These are phyloP conservation scores for Drosophila trapezifrons DNA, from an alignment of 1,140 invertebrate genomes.

Conservation along the genomic window DNA sequence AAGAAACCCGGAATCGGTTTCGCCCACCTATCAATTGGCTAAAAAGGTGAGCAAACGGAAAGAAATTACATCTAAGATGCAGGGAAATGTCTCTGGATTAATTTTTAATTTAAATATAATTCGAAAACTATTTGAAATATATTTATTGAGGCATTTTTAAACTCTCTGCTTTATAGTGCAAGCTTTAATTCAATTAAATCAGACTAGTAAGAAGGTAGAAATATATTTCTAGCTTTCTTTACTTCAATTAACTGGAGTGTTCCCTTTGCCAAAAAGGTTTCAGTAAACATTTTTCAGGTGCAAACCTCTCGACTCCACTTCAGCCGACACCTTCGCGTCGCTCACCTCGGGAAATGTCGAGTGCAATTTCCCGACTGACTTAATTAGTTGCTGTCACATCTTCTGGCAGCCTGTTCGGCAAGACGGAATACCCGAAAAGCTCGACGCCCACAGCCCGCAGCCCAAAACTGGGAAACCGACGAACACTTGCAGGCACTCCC, in stretches of 20 bases:
- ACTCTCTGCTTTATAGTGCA: no score
- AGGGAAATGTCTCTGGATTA: not conserved
- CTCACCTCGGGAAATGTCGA: conserved; percentile 35
- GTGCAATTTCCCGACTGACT: conserved; percentile 50
- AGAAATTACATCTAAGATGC: not conserved
- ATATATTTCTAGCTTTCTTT: not conserved
- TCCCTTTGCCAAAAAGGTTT: not conserved
- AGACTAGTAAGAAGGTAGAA: no score
- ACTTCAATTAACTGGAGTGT: conserved; percentile 4
- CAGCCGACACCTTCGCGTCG: conserved; percentile 18
- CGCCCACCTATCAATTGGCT: conserved; percentile 14
- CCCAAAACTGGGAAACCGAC: conserved; percentile 18
- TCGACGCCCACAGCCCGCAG: conserved; percentile 5
- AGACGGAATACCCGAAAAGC: conserved; percentile 26
- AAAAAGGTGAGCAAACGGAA: not conserved
- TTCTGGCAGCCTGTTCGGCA: conserved; percentile 36
- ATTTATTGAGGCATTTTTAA: no score
- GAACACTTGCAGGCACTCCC: conserved; percentile 43
- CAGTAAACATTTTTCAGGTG: conserved; percentile 3
- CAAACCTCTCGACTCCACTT: conserved; percentile 24
- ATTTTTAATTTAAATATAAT: not conserved
- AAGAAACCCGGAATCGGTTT: conserved; percentile 16
- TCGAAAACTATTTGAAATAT: not conserved
- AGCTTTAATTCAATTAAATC: not conserved
- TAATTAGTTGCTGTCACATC: conserved; percentile 60